These are phyloP conservation scores for Turdus rufiventris DNA, from an alignment of 2,113 vertebrate genomes.

Conservation along the genomic window DNA sequence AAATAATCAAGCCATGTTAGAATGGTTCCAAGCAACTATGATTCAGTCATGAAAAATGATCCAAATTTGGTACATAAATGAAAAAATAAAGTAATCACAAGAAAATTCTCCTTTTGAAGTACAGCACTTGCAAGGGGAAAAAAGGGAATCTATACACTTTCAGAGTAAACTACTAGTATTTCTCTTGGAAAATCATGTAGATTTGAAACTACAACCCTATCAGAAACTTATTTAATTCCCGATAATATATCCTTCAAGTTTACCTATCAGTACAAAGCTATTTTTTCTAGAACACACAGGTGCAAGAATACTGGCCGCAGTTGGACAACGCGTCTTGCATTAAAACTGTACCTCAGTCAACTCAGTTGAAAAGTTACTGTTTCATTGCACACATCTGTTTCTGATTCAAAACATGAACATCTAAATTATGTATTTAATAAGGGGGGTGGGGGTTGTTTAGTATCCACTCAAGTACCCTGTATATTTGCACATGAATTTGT, in stretches of 20 bases:
- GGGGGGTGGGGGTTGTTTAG: background rate
- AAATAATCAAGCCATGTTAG: background rate
- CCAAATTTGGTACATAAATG: background rate
- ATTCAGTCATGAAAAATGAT: background rate
- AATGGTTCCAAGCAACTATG: background rate
- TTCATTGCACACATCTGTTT: background rate
- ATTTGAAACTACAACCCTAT: background rate
- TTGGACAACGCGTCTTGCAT: background rate
- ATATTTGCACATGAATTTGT: background rate
- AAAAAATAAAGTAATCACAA: background rate
- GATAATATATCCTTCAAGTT: background rate
- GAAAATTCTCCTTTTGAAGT: background rate
- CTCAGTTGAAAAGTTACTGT: background rate
- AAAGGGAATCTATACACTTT: background rate
- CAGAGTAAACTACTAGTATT: background rate
- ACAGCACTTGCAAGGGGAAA: background rate
- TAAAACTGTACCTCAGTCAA: background rate
- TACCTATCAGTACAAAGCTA: background rate
- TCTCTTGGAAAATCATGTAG: background rate
- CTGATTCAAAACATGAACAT: background rate
- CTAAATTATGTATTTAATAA: background rate
- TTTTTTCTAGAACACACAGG: background rate
- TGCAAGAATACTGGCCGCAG: background rate
- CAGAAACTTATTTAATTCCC: background rate
- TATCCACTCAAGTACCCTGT: background rate